phyloP scores from a whole-genome alignment of 2,113 vertebrate species.

The Corapipo altera region DNA sequence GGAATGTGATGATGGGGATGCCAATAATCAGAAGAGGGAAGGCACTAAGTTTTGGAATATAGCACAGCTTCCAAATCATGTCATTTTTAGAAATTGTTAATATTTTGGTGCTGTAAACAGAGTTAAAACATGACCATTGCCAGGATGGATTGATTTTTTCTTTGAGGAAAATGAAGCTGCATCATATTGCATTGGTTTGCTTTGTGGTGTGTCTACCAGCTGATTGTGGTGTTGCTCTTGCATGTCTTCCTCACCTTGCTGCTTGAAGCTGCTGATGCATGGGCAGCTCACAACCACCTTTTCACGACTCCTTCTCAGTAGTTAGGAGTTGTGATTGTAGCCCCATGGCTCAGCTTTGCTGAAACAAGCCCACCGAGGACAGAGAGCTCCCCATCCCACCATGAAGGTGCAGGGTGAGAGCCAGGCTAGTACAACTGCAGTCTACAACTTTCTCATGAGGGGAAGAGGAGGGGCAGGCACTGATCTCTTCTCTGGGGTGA shows the following conservation, averaged over 20 bases:
- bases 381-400: background rate
- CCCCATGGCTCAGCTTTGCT: background rate
- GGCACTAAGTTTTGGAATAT: background rate
- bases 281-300: background rate
- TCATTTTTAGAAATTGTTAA: background rate
- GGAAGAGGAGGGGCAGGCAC: too few species aligned
- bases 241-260: background rate
- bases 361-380: background rate
- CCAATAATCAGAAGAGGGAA: background rate
- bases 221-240: background rate
- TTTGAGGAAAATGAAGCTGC: background rate
- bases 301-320: background rate
- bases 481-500: too few species aligned
- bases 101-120: background rate
- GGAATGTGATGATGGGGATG: background rate
- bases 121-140: background rate
- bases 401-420: fast-evolving
- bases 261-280: background rate
- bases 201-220: background rate
- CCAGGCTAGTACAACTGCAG: too few species aligned
- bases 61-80: background rate
- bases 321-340: background rate
- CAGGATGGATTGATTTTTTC: background rate
- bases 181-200: background rate
- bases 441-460: too few species aligned